Evolutionary conservation across 2,797 vertebrate genomes (phyloP).

Genomic region (Chaetophractus vellerosus): DNA sequence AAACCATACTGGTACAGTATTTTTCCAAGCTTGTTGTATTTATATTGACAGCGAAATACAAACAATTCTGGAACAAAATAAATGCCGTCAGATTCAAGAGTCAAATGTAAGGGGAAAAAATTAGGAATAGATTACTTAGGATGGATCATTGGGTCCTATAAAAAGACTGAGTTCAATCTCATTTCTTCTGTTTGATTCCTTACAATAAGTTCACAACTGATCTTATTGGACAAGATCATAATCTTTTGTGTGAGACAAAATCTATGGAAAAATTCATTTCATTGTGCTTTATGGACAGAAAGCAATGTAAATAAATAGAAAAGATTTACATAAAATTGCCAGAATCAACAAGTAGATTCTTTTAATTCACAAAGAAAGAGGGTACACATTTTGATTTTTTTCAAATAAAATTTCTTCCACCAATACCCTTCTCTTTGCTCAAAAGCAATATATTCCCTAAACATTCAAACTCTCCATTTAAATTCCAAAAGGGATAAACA

Average conservation of each 20-base stretch:
- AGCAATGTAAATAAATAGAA: conserved; percentile 66
- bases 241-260: conserved; percentile 52
- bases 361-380: conserved; percentile 55
- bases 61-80: conserved; percentile 19
- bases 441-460: conserved; percentile 63
- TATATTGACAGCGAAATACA: conserved; percentile 5
- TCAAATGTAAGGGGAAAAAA: conserved; percentile 35
- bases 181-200: conserved; percentile 63
- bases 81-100: conserved; percentile 15
- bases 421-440: conserved; percentile 15
- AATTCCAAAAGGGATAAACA: conserved; percentile 50
- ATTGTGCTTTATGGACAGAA: conserved; percentile 44
- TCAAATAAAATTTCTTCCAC: conserved; percentile 46
- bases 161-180: conserved; percentile 19
- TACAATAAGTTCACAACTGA: conserved; percentile 46
- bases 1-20: not conserved
- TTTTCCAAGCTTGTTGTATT: not conserved
- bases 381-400: conserved; percentile 53
- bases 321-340: conserved; percentile 50
- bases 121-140: not conserved
- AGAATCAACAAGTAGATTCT: conserved; percentile 62
- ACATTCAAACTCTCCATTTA: conserved; percentile 47
- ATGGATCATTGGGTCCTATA: not conserved
- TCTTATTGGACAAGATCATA: conserved; percentile 42
- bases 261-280: conserved; percentile 46